Evolutionary conservation across 2,888 invertebrate species (phyloP).

Genomic region (Chrysina gloriosa): DNA sequence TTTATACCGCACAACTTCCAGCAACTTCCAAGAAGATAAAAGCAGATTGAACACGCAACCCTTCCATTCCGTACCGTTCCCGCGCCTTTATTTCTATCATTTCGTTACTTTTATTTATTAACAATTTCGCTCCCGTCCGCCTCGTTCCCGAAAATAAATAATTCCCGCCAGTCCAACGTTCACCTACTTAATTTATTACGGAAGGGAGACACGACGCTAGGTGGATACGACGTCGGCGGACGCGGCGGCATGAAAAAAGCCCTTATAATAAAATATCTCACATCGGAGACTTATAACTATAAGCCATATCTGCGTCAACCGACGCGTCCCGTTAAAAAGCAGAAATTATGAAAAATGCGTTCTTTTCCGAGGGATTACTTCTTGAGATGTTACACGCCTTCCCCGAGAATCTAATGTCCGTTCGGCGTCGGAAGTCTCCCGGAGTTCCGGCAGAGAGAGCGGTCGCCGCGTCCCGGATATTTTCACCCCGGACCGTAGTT

Average conservation of each 20-base stretch:
- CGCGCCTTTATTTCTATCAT: background rate
- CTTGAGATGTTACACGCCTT: constrained; percentile 47
- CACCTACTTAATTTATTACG: constrained; percentile 19
- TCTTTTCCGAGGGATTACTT: constrained; percentile 56
- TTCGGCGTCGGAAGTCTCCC: too few relatives aligned
- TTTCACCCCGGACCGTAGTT: constrained; percentile 53
- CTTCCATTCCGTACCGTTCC: too few relatives aligned
- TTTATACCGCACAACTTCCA: too few relatives aligned
- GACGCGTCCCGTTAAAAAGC: constrained; percentile 44
- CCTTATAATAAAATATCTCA: constrained; percentile 34
- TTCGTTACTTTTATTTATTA: constrained; percentile 10
- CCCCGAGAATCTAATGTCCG: background rate
- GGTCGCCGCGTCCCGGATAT: too few relatives aligned
- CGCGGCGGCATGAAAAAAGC: too few relatives aligned
- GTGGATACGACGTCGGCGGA: background rate
- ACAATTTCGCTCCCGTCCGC: background rate
- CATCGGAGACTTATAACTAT: constrained; percentile 41
- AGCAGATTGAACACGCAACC: too few relatives aligned
- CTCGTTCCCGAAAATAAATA: constrained; percentile 6
- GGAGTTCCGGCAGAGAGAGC: too few relatives aligned
- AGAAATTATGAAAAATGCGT: constrained; percentile 59
- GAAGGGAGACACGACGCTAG: background rate
- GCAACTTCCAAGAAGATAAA: too few relatives aligned
- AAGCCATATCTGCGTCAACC: constrained; percentile 41
- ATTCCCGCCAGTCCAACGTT: constrained; percentile 10